Evolutionary conservation across 1,140 invertebrate species (phyloP).

Genomic region (Pachypeltis micranthus): DNA sequence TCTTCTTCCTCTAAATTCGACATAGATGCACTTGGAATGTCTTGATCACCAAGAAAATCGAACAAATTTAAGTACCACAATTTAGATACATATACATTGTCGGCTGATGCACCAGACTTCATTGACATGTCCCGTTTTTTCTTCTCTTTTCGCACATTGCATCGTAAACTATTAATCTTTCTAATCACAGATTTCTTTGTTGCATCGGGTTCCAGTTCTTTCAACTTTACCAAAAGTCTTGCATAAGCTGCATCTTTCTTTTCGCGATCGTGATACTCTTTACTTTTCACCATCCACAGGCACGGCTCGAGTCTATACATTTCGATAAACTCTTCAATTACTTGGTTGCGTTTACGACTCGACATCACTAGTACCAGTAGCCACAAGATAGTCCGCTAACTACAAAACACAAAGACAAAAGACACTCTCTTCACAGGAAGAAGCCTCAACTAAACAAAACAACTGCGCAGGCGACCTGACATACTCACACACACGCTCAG

Average conservation of each 20-base stretch:
- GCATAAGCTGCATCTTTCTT: slow-evolving; percentile 29
- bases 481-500: no score
- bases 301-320: slow-evolving; percentile 28
- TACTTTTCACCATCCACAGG: slow-evolving; percentile 30
- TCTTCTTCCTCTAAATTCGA: background rate
- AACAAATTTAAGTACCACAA: slow-evolving; percentile 31
- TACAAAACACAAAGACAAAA: no score
- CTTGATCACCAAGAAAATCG: slow-evolving; percentile 29
- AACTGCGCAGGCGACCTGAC: no score
- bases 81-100: slow-evolving; percentile 27
- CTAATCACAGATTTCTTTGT: slow-evolving; percentile 26
- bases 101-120: slow-evolving; percentile 27
- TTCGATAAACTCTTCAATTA: slow-evolving; percentile 26
- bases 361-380: no score
- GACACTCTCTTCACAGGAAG: no score
- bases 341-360: slow-evolving; percentile 12
- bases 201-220: slow-evolving; percentile 27
- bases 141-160: slow-evolving; percentile 28
- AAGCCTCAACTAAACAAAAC: no score
- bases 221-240: slow-evolving; percentile 27
- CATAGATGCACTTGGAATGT: background rate
- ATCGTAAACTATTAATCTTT: slow-evolving; percentile 32
- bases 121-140: slow-evolving; percentile 26
- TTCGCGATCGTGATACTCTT: slow-evolving; percentile 30
- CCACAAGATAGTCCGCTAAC: no score